Percentiles rank a stretch among this genome's conserved stretches.
phyloP scores from a whole-genome alignment of 2,797 vertebrate genomes.

The Sebastes hubbsi region DNA sequence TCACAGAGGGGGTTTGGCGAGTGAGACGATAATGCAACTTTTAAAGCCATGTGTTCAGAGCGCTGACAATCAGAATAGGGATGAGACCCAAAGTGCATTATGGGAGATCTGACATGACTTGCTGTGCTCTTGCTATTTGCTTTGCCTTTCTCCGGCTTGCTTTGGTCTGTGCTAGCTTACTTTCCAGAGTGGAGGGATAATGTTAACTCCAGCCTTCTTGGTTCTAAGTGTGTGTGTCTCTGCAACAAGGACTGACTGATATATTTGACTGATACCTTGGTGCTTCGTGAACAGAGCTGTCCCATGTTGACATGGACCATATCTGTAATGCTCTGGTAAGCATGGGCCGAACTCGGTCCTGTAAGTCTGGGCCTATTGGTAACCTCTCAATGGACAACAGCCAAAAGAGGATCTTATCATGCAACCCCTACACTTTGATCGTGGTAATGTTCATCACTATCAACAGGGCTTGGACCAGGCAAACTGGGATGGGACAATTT shows the following conservation, averaged over 20 bases:
- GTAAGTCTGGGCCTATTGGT: conserved; percentile 41
- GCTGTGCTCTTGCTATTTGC: conserved; percentile 75
- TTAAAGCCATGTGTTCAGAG: conserved; percentile 85
- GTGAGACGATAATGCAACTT: conserved; percentile 58
- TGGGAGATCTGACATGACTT: conserved; percentile 75
- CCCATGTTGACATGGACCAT: conserved; percentile 66
- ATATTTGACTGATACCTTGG: conserved; percentile 65
- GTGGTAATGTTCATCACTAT: conserved; percentile 60
- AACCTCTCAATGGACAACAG: conserved; percentile 55
- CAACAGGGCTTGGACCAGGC: conserved; percentile 66
- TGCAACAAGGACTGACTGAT: conserved; percentile 63
- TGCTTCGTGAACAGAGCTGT: conserved; percentile 73
- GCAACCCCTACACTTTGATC: conserved; percentile 61
- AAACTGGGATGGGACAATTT: conserved; percentile 68
- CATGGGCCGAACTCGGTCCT: conserved; percentile 39
- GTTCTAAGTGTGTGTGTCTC: conserved; percentile 54
- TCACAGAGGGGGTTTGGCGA: conserved; percentile 40
- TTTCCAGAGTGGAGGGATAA: conserved; percentile 61
- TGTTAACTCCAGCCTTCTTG: conserved; percentile 60
- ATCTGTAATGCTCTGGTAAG: conserved; percentile 63
- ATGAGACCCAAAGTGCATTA: conserved; percentile 77
- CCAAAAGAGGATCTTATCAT: conserved; percentile 54
- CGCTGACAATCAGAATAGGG: conserved; percentile 85
- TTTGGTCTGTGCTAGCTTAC: conserved; percentile 73
- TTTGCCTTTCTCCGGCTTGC: conserved; percentile 77